Evolutionary conservation across 1,140 invertebrate species (phyloP), one percentile per base, ranked within the genome.

Genomic region (Aphaenogaster rudis): DNA sequence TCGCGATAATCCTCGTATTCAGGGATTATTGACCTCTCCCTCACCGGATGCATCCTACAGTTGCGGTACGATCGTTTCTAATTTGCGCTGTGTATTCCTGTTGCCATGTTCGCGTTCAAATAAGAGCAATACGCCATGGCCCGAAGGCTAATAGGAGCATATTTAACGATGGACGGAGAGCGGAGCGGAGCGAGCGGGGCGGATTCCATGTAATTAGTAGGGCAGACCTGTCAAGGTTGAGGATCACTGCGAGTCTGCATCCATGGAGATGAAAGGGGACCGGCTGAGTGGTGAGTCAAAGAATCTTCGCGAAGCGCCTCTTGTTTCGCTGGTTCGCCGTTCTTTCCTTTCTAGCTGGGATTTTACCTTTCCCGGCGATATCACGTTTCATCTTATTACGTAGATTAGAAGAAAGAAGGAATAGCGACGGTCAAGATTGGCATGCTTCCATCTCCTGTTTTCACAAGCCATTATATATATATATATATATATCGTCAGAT

Each of bases 241-340:
- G 89, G 7, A 86, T 78, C 86, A 66, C 90, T 81, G 88, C 50
- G 48, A 54, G 52, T 59, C 52, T 57, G 81, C 81, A 50, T 74
- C 89, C 77, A 72, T 57, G 81, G 64, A 91, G 86, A 91, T 88
- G 89, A 91, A 91, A 90, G 76, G 69, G 77, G 39, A 57, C 52
- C 54, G 88, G 45, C 45, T 36, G 28, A 28, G 17, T n/a, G 59
- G n/a, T 59, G 36, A 57, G 28, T 52, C 57, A 67, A 57, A 69
- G 72, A 61, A 88, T 88, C 87, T 67, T 48, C 11, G 54, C 52
- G 72, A 28, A 72, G 17, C 54, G 45, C n/a, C 54, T 90, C 88
- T 90, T 76, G 42, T 90, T 85, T 79, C 85, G 66, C 64, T 74
- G 78, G 48, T 63, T 63, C 54, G 50, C 71, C 77, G 57, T 77